These are phyloP conservation scores for Engystomops pustulosus DNA, from an alignment of 2,113 vertebrate genomes.

Conservation along the genomic window DNA sequence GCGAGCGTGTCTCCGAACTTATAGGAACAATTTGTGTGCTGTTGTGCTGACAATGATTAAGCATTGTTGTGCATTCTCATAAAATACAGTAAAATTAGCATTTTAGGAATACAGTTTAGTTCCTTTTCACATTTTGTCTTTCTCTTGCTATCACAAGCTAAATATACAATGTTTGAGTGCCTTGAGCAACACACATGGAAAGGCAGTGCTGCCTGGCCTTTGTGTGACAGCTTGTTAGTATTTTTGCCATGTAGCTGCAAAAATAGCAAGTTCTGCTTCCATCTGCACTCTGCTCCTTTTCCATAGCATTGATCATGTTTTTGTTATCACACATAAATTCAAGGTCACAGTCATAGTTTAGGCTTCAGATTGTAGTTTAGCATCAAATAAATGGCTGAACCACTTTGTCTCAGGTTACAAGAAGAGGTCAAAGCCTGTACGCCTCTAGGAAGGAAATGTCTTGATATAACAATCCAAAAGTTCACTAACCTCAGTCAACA, in stretches of 20 bases:
- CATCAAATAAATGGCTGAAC: slow-evolving; percentile 63
- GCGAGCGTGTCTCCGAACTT: too few species aligned
- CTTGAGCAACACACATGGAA: slow-evolving; percentile 54
- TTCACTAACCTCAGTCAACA: slow-evolving; percentile 39
- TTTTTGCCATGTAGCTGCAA: slow-evolving; percentile 59
- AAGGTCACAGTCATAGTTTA: slow-evolving; percentile 63
- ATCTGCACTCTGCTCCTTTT: slow-evolving; percentile 54
- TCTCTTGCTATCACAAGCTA: slow-evolving; percentile 34
- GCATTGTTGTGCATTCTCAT: too few species aligned
- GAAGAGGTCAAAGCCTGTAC: slow-evolving; percentile 54
- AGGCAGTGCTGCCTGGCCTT: slow-evolving; percentile 57
- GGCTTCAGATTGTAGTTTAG: slow-evolving; percentile 62
- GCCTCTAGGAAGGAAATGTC: slow-evolving; percentile 36
- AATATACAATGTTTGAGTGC: slow-evolving; percentile 61
- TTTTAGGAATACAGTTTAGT: not conserved
- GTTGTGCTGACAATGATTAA: too few species aligned
- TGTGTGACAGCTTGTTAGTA: slow-evolving; percentile 60
- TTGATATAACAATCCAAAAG: slow-evolving; percentile 49
- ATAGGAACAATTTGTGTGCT: too few species aligned
- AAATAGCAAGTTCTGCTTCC: slow-evolving; percentile 51
- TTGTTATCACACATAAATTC: slow-evolving; percentile 61
- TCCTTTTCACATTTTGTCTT: not conserved
- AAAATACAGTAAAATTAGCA: not conserved
- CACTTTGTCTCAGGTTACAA: slow-evolving; percentile 15
- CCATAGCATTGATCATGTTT: slow-evolving; percentile 58